Evolutionary conservation across 2,888 invertebrate genomes (phyloP).

Genomic region (Spisula subtruncata): DNA sequence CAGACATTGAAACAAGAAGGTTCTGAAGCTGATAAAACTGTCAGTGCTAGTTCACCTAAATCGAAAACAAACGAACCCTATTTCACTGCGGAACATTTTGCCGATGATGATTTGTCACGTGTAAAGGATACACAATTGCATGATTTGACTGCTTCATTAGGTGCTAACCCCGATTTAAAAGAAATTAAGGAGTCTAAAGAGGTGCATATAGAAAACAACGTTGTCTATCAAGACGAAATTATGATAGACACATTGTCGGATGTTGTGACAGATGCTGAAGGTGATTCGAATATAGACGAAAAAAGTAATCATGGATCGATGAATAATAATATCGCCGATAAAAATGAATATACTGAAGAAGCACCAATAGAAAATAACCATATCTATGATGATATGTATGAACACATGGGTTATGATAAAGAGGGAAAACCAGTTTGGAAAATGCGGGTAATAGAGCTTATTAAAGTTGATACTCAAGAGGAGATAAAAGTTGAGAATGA

Average conservation of each 20-base stretch:
- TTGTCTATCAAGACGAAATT: not conserved
- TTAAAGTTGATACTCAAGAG: not conserved
- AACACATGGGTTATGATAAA: constrained; percentile 39
- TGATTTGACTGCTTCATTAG: not conserved
- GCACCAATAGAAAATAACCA: not conserved
- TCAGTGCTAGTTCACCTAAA: no score
- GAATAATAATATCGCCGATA: no score
- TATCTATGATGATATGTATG: not conserved
- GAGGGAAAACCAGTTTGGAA: constrained; percentile 43
- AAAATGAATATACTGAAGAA: not conserved
- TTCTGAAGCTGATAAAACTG: not conserved
- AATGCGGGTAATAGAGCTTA: not conserved
- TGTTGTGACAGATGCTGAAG: no score
- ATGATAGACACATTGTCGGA: no score
- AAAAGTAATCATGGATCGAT: no score
- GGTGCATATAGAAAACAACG: not conserved
- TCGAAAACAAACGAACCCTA: not conserved
- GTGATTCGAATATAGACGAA: no score
- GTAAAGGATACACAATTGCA: not conserved
- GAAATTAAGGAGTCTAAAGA: not conserved
- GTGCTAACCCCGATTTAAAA: not conserved
- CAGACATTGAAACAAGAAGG: not conserved
- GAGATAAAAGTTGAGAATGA: not conserved
- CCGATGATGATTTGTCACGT: not conserved
- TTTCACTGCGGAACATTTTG: not conserved